Conservation (phyloP, 1,140 invertebrate species). For the Cydia strobilella region DNA sequence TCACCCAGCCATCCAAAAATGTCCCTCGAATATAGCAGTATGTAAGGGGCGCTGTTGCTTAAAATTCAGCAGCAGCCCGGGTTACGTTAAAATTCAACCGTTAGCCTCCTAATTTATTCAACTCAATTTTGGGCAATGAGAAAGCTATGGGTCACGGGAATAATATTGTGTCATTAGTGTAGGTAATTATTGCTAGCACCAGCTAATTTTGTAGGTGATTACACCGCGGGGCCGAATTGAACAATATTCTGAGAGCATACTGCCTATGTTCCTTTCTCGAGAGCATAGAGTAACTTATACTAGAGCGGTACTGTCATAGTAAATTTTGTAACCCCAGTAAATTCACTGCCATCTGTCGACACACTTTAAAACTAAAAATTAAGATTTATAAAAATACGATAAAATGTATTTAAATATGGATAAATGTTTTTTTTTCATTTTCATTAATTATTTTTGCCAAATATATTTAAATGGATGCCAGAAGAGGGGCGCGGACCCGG, state of each 20-base stretch:
- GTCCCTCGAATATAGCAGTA: conserved; percentile 6
- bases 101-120: conserved; percentile 9
- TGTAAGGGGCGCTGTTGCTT: not conserved
- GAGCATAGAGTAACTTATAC: no score
- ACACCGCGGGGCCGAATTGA: not conserved
- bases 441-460: no score
- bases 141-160: conserved; percentile 8
- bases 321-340: no score
- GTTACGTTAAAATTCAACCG: conserved; percentile 18
- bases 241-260: not conserved
- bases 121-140: conserved; percentile 17
- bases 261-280: no score
- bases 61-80: not conserved
- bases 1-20: conserved; percentile 1
- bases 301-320: no score
- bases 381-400: no score
- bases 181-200: not conserved
- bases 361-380: no score
- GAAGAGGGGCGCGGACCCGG: no score
- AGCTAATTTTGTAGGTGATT: not conserved
- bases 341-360: no score
- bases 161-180: conserved; percentile 15
- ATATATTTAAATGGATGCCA: no score
- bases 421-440: no score
- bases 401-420: no score